Evolutionary conservation across 2,113 vertebrate species (phyloP), one percentile per base, ranked within the genome.

Genomic region (Strigops habroptila): DNA sequence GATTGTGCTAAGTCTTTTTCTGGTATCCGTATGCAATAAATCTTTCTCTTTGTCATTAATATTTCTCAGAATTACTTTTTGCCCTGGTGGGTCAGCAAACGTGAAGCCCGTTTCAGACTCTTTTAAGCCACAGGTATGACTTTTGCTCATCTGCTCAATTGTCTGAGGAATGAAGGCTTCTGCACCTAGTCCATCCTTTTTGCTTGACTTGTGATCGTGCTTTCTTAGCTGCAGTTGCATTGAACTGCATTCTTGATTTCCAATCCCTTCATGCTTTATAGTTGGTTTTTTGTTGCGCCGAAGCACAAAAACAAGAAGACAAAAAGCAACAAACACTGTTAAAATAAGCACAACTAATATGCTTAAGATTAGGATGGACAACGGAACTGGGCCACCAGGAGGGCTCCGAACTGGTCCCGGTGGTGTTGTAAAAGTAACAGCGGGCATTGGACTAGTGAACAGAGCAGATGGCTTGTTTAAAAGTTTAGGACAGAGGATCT

Each of bases 261-360:
- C 99, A 80, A 99, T 97, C 28, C 99, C 99, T 97, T 99, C 99
- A 3, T 99, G 99, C 85, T 99, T 98, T 75, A 98, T 97, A 2
- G 97, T 97, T 4, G 99, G 98, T 92, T 99, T 99, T 97, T 99
- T 99, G 98, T 99, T 99, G 86, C 99, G 98, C 91, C 99, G 98
- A 91, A 99, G 97, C 90, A 99, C 99, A 86, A 99, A 99, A 86
- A 99, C 98, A 48, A 99, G 98, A 74, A 99, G 99, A 97, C 99
- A 99, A 95, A 99, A 99, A 93, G 99, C 99, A 88, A 99, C 99
- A 57, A 99, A 99, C 91, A 99, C 99, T 4, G 99, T 99, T 73
- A 99, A 97, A 95, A 99, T 99, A 31, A 99, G 98, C 95, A 99
- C 99, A 52, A 99, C 99, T 33, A 99, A 96, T 85, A 99, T 99